phyloP scores from a whole-genome alignment of 2,888 invertebrate species.

The Coenonympha arcania region DNA sequence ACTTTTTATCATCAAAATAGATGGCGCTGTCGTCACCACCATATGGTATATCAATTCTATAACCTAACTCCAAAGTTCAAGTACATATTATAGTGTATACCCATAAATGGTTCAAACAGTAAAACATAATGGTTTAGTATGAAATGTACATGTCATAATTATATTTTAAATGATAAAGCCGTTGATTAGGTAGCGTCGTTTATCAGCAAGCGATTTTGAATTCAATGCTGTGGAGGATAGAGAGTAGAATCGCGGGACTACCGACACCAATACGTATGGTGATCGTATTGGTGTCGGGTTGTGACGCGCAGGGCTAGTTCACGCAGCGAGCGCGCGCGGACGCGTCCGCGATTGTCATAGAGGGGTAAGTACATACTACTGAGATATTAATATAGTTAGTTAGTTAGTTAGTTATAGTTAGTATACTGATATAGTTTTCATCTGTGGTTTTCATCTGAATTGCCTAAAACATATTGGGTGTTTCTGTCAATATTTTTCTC shows the following conservation, averaged over 20 bases:
- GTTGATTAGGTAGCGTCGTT: conserved; percentile 11
- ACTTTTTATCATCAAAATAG: conserved; percentile 6
- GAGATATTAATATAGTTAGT: too few species aligned
- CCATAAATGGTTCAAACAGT: conserved; percentile 15
- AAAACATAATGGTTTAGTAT: background rate
- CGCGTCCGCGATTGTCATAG: too few species aligned
- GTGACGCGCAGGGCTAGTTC: too few species aligned
- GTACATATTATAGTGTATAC: too few species aligned
- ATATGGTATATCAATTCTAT: background rate
- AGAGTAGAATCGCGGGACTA: conserved; percentile 29
- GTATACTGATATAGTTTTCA: too few species aligned
- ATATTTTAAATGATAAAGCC: conserved; percentile 6
- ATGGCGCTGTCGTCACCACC: conserved; percentile 15
- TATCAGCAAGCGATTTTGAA: conserved; percentile 8
- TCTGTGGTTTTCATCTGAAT: too few species aligned
- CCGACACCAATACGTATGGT: conserved; percentile 18
- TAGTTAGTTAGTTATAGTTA: too few species aligned
- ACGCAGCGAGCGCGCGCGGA: too few species aligned
- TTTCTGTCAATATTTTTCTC: too few species aligned
- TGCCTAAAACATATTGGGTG: too few species aligned
- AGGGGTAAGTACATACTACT: too few species aligned
- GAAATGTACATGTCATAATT: conserved; percentile 1
- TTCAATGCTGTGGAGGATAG: conserved; percentile 28
- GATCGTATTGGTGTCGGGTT: conserved; percentile 20
- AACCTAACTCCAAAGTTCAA: background rate